Base-by-base conservation (phyloP, 2,113 vertebrate genomes). In the Kryptolebias marmoratus region DNA sequence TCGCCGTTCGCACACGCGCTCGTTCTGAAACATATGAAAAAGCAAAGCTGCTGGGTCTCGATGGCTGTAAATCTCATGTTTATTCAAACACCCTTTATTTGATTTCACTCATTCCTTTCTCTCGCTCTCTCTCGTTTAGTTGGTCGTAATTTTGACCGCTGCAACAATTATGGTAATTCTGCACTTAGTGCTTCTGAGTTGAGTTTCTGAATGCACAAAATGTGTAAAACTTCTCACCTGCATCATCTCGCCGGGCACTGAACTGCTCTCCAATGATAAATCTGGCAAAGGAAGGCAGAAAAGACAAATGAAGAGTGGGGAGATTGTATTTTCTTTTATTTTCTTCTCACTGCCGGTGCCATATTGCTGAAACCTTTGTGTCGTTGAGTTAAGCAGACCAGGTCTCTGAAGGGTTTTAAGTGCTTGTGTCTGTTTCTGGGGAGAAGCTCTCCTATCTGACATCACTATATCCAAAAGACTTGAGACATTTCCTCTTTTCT, bases 251-350 rank as follows among this genome's bases (percentile, higher is more conserved):
- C 4, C 4, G 15, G 36, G 32, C 68, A 16, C 55, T 32, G 22
- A 22, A 59, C 76, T 31, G 79, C 70, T 59, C 2, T 47, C 27
- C 50, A 27, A 49, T 69, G 82, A 73, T 58, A 68, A 73, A 64
- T 64, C 52, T 50, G 61, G 50, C 30, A 64, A 57, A 75, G 32
- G 62, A 32, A 71, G 31, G 77, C 73, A 61, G 60, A 66, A 77
- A 79, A 71, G 56, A 66, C 63, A n/a, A 60, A 44, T 76, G 22
- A 22, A 22, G 22, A 22, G 22, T 84, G 77, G 79, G 79, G 72
- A 71, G 81, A 79, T 82, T 84, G 79, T 0, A 22, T 22, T 22
- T 22, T 22, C 22, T 22, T 22, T 22, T 22, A 22, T 22, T 22
- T 22, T 22, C 22, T 22, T 22, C 22, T 22, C 22, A 22, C 22